These are phyloP conservation scores for Rhinolophus ferrumequinum DNA, from an alignment of 2,113 vertebrate genomes.

Conservation along the genomic window DNA sequence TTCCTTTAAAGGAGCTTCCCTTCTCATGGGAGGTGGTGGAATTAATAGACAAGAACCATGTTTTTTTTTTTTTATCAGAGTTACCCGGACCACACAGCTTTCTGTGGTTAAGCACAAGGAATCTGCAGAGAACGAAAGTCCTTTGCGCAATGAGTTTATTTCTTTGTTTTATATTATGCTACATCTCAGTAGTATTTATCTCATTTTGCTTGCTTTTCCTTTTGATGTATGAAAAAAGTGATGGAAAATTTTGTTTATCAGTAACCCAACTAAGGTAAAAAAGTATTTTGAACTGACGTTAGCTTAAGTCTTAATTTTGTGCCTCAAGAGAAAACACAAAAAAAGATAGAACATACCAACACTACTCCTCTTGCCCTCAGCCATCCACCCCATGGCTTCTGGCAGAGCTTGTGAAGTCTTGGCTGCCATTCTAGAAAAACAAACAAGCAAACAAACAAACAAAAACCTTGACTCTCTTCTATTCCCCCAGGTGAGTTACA, in stretches of 20 bases:
- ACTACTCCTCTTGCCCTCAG: neutral
- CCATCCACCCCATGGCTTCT: neutral
- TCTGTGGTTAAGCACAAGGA: neutral
- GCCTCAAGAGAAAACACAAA: neutral
- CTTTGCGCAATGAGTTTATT: neutral
- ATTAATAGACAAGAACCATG: neutral
- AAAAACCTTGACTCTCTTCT: neutral
- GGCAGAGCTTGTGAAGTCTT: neutral
- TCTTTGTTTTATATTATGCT: neutral
- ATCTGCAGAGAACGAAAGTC: neutral
- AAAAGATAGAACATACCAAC: neutral
- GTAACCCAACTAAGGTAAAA: neutral
- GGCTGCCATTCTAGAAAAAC: neutral
- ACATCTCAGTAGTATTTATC: neutral
- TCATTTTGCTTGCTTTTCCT: neutral
- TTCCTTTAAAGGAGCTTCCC: neutral
- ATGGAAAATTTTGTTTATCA: neutral
- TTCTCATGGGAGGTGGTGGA: neutral
- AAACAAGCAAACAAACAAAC: too few species aligned
- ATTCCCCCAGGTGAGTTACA: too few species aligned
- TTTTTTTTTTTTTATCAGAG: neutral
- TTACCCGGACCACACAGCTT: neutral
- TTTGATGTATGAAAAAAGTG: neutral
- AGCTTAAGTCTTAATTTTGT: neutral
- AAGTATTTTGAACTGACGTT: slow-evolving; percentile 10